These are phyloP conservation scores for Lamellibrachia luymesi DNA, from an alignment of 1,140 invertebrate genomes.

Conservation along the genomic window DNA sequence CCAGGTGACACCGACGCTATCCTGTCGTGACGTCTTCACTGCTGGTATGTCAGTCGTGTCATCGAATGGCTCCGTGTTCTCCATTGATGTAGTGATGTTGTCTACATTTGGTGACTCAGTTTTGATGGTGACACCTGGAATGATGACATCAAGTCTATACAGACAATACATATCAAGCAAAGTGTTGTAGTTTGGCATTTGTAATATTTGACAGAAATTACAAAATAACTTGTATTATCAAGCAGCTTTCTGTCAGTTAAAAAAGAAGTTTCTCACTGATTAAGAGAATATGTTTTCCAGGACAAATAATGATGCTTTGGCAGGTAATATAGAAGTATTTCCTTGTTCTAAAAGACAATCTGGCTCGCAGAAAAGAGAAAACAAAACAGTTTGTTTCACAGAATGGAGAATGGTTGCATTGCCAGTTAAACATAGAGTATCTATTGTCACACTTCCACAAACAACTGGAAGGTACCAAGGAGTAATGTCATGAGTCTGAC, in stretches of 20 bases:
- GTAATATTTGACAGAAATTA: background rate
- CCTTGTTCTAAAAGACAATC: too few relatives aligned
- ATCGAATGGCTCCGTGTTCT: background rate
- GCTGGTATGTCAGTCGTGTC: background rate
- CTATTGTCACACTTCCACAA: background rate
- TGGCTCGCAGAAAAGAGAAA: background rate
- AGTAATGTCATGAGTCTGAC: background rate
- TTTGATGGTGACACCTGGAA: slow-evolving; percentile 2
- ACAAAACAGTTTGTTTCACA: background rate
- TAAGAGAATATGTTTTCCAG: background rate
- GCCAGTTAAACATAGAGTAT: background rate
- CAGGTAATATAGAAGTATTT: too few relatives aligned
- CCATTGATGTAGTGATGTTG: background rate
- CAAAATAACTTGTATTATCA: background rate
- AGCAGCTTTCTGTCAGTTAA: too few relatives aligned
- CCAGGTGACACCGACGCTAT: background rate
- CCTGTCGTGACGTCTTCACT: background rate
- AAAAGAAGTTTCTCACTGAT: too few relatives aligned
- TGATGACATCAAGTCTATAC: background rate
- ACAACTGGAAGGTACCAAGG: background rate
- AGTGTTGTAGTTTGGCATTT: background rate
- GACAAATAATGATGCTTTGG: background rate
- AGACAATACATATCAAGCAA: background rate
- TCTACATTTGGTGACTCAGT: background rate
- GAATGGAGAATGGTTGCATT: background rate